Conservation (phyloP, 2,888 invertebrate species). For the Drosophila demipolita region DNA sequence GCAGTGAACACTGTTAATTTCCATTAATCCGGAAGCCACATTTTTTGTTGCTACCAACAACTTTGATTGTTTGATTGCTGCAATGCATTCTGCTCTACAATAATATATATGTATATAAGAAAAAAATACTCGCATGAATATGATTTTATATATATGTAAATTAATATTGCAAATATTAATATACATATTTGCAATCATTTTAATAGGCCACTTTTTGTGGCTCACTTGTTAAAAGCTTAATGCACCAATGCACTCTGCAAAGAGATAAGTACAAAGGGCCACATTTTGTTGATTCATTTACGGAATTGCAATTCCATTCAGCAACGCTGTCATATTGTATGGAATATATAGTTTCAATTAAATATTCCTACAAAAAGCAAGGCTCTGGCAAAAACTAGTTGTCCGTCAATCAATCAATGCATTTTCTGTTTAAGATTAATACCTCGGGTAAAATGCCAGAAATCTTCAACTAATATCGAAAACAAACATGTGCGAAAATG, state of each 20-base stretch:
- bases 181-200: conserved; percentile 65
- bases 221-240: conserved; percentile 52
- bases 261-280: conserved; percentile 11
- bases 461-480: conserved; percentile 17
- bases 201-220: conserved; percentile 67
- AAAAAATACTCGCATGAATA: conserved; percentile 13
- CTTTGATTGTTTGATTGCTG: conserved; percentile 70
- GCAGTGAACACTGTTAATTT: conserved; percentile 55
- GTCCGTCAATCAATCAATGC: not conserved
- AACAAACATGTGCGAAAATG: conserved; percentile 38
- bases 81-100: conserved; percentile 32
- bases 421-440: not conserved
- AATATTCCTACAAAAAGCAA: conserved; percentile 5
- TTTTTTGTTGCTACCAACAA: conserved; percentile 45
- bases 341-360: conserved; percentile 48
- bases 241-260: conserved; percentile 52
- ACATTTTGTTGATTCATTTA: conserved; percentile 53
- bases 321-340: conserved; percentile 25
- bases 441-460: not conserved
- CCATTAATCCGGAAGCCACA: conserved; percentile 57
- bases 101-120: not conserved
- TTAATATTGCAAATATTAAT: conserved; percentile 3
- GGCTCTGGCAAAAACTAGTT: not conserved
- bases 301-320: conserved; percentile 35
- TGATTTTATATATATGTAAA: conserved; percentile 12